Percentiles rank a stretch among this genome's conserved stretches.
These are phyloP conservation scores for Neolamprologus cancellatus DNA, from an alignment of 2,113 vertebrate genomes.

Conservation along the genomic window DNA sequence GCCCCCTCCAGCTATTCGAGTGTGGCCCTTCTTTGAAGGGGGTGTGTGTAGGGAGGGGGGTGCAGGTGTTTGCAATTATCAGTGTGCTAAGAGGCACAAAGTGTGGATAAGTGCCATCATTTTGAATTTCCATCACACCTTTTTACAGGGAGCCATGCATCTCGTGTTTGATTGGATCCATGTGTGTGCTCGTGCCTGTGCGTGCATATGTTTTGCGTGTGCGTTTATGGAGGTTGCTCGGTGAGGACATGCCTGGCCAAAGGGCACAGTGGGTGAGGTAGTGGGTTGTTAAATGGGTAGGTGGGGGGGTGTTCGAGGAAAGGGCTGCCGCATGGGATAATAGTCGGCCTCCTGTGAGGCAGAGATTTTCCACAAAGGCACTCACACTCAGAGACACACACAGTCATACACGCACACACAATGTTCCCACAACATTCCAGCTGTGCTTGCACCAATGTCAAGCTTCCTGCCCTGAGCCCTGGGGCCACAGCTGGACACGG, in stretches of 20 bases:
- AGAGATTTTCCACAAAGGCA: not conserved
- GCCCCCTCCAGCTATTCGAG: conserved; percentile 65
- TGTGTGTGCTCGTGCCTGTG: conserved; percentile 55
- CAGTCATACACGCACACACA: not conserved
- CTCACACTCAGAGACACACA: not conserved
- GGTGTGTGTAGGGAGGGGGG: conserved; percentile 27
- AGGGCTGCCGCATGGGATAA: conserved; percentile 44
- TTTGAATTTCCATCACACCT: conserved; percentile 79
- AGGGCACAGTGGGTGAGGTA: conserved; percentile 53
- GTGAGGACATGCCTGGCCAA: conserved; percentile 60
- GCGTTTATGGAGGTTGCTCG: not conserved
- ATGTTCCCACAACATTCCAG: conserved; percentile 58
- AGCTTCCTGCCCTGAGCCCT: conserved; percentile 64
- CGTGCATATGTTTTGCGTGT: conserved; percentile 10
- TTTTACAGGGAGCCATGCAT: conserved; percentile 61
- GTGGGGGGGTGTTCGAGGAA: conserved; percentile 6
- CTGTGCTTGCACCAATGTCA: conserved; percentile 43
- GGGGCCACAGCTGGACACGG: conserved; percentile 69
- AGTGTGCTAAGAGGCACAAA: conserved; percentile 76
- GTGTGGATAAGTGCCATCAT: conserved; percentile 78
- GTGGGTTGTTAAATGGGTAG: conserved; percentile 1
- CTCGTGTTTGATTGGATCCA: conserved; percentile 65
- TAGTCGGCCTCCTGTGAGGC: conserved; percentile 46
- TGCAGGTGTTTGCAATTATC: conserved; percentile 79
- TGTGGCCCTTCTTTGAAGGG: conserved; percentile 68